phyloP scores from a whole-genome alignment of 2,113 vertebrate genomes.

The Brachypteracias leptosomus region DNA sequence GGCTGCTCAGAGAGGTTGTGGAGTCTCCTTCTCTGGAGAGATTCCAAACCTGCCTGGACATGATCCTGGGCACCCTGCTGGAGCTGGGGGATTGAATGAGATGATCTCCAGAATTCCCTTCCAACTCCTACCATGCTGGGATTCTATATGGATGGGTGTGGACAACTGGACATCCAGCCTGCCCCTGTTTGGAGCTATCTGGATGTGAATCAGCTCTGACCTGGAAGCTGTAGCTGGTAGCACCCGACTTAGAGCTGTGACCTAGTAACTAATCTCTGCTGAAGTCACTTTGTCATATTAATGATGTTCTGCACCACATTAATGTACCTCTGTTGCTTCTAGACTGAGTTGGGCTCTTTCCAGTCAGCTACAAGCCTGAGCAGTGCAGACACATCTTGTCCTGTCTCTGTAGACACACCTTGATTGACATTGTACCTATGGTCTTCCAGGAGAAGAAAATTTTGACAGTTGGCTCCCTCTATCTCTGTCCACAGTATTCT shows the following conservation, averaged over 20 bases:
- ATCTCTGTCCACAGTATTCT: background rate
- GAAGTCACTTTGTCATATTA: background rate
- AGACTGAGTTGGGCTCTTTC: background rate
- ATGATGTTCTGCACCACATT: rapidly evolving
- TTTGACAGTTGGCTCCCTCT: background rate
- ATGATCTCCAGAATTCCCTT: too few relatives aligned
- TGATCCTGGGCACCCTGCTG: too few relatives aligned
- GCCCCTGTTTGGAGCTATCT: background rate
- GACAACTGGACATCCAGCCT: rapidly evolving
- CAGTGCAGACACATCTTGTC: background rate
- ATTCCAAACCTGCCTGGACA: too few relatives aligned
- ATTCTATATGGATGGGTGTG: background rate
- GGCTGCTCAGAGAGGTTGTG: too few relatives aligned
- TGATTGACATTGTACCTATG: background rate
- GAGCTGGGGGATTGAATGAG: too few relatives aligned
- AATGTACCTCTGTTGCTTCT: background rate
- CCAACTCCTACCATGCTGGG: too few relatives aligned
- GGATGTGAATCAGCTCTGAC: background rate
- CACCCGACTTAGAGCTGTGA: background rate
- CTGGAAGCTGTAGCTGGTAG: background rate
- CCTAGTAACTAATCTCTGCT: background rate
- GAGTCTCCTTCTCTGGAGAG: too few relatives aligned
- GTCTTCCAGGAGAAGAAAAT: too few relatives aligned
- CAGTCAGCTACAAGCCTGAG: background rate
- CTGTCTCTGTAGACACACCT: background rate